Evolutionary conservation across 2,797 vertebrate species (phyloP).

Genomic region (Cryptoblepharus egeriae): DNA sequence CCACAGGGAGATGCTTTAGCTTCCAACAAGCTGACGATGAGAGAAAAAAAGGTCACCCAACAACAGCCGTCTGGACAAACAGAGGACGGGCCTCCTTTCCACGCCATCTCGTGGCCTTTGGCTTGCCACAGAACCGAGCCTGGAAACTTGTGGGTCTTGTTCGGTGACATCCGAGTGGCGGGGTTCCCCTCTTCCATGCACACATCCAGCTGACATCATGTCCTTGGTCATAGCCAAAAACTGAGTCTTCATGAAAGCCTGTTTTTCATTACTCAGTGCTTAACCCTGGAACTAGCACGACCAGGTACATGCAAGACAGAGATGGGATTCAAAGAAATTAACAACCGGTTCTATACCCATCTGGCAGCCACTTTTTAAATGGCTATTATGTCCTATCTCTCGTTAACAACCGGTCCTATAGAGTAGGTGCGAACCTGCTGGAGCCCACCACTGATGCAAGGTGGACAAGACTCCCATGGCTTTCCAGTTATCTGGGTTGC

Average conservation of each 20-base stretch:
- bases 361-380: too few species aligned
- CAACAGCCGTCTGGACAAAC: conserved; percentile 30
- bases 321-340: too few species aligned
- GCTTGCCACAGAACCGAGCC: conserved; percentile 14
- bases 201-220: not conserved
- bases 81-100: not conserved
- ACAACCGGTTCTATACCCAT: too few species aligned
- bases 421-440: too few species aligned
- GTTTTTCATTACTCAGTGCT: not conserved
- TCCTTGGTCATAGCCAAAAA: not conserved
- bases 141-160: not conserved
- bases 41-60: conserved; percentile 8
- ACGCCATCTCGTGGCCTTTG: conserved; percentile 15
- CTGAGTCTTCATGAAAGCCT: not conserved
- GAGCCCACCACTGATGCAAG: too few species aligned
- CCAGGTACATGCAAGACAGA: not conserved
- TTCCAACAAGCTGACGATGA: conserved; percentile 35
- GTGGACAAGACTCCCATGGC: too few species aligned
- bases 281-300: not conserved
- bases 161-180: conserved; percentile 10
- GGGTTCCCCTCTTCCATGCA: not conserved
- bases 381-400: too few species aligned
- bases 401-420: too few species aligned
- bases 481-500: too few species aligned
- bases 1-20: conserved; percentile 18